A percentile compares a stretch with the other conserved stretches of the same genome.
phyloP scores from a whole-genome alignment of 23 tunicate species.

The Diplosoma virens region DNA sequence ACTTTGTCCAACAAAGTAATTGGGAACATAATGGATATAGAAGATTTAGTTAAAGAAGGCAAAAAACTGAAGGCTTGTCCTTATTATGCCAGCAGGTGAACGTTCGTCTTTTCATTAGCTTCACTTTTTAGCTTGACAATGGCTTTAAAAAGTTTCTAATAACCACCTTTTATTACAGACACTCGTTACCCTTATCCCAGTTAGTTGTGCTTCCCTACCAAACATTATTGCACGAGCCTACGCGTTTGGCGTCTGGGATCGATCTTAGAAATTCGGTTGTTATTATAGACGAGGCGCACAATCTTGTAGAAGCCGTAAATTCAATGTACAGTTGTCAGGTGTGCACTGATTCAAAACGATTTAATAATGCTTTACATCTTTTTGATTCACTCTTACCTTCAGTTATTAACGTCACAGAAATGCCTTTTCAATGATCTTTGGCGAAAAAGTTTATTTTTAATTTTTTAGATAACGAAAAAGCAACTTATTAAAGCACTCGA shows the following conservation, averaged over 20 bases:
- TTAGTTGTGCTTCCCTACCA: constrained; percentile 89
- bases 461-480: neutral
- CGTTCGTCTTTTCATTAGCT: neutral
- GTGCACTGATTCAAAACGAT: neutral
- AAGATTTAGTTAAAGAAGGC: constrained; percentile 83
- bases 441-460: too few relatives aligned
- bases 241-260: constrained; percentile 78
- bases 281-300: constrained; percentile 97
- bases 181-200: constrained; percentile 59
- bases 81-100: constrained; percentile 79
- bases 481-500: constrained; percentile 39
- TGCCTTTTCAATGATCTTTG: too few relatives aligned
- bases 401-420: too few relatives aligned
- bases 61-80: constrained; percentile 71
- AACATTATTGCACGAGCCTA: constrained; percentile 54
- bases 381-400: too few relatives aligned
- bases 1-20: constrained; percentile 52
- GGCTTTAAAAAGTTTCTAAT: too few relatives aligned
- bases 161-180: constrained; percentile 39
- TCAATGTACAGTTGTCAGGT: constrained; percentile 77
- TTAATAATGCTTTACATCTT: neutral
- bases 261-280: constrained; percentile 66
- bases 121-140: too few relatives aligned
- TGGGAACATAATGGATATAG: constrained; percentile 64
- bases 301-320: constrained; percentile 82